Evolutionary conservation across 2,113 vertebrate genomes (phyloP).

Genomic region (Candoia aspera): DNA sequence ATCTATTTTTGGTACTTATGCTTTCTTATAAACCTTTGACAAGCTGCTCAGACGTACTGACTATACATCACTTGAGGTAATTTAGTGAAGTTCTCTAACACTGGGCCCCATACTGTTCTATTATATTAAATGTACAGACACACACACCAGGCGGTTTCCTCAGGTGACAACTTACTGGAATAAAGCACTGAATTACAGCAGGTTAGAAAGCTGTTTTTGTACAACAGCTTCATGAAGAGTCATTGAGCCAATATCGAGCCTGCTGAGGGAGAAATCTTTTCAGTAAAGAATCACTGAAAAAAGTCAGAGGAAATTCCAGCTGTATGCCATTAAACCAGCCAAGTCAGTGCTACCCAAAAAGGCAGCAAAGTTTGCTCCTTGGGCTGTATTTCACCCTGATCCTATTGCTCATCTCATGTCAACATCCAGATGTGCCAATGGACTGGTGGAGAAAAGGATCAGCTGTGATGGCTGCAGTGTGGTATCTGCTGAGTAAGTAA

Average conservation of each 20-base stretch:
- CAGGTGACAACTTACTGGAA: conserved; percentile 18
- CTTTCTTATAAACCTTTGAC: conserved; percentile 21
- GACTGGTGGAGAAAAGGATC: background rate
- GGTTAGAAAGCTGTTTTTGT: conserved; percentile 30
- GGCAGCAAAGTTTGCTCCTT: background rate
- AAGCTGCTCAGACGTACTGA: conserved; percentile 22
- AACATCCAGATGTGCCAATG: background rate
- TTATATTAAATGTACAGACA: background rate
- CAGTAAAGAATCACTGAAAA: background rate
- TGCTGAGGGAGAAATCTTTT: conserved; percentile 6
- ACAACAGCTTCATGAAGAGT: background rate
- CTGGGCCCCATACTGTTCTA: background rate
- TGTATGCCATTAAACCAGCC: background rate
- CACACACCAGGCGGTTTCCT: background rate
- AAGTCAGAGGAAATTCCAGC: background rate
- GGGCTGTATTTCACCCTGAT: background rate
- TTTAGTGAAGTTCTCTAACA: conserved; percentile 5
- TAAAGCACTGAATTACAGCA: background rate
- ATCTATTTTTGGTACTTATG: conserved; percentile 27
- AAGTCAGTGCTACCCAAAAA: background rate
- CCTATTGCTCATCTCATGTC: background rate
- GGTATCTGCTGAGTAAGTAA: background rate
- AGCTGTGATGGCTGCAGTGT: too few species aligned
- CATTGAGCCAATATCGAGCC: background rate
- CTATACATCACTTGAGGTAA: conserved; percentile 14